Base-by-base conservation (phyloP, 2,888 invertebrate species). In the Cerceris ruficornis region DNA sequence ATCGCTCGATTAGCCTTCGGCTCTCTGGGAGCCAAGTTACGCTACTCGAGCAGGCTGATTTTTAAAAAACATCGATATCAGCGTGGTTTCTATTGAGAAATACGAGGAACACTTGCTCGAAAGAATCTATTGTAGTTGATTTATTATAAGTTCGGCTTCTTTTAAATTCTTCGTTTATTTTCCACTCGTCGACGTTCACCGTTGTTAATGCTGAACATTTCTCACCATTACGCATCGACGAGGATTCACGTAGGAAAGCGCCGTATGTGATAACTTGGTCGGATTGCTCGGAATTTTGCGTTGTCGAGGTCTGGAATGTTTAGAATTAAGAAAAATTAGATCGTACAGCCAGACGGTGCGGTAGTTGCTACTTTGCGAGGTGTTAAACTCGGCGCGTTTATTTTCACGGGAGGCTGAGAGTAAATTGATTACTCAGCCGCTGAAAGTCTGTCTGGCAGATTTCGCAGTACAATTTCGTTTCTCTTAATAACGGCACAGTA, bases 41-140 rank as follows among this genome's bases (percentile, higher is more conserved):
- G 89, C 28, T 71, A 85, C 41, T 86, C 90, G 43, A 86, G 72
- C 52, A 78, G 86, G 54, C 85, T 80, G 41, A 81, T 90, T 52
- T 78, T 90, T 0, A 87, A 87, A 59, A 90, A 86, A 52, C 88
- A 85, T 39, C 88, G 90, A 69, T 91, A 89, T 65, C 84, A 88
- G 28, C 88, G 90, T n/a, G 91, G 91, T 17, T 87, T 86, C 64
- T 90, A 90, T 69, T 90, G 39, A 80, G 7, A 13, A 4, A 13
- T 14, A 9, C 2, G 4, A n/a, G 14, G 1, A 46, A 64, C 9
- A 41, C 54, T 60, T n/a, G 6, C 9, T 4, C n/a, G 46, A 6
- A 0, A 39, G 5, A 9, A 6, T 11, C 46, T n/a, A n/a, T n/a
- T 9, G 13, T 55, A 42, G n/a, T 7, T 43, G 2, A 28, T 28